These are phyloP conservation scores for Dicaeum eximium DNA, from an alignment of 2,113 vertebrate species.

Conservation along the genomic window DNA sequence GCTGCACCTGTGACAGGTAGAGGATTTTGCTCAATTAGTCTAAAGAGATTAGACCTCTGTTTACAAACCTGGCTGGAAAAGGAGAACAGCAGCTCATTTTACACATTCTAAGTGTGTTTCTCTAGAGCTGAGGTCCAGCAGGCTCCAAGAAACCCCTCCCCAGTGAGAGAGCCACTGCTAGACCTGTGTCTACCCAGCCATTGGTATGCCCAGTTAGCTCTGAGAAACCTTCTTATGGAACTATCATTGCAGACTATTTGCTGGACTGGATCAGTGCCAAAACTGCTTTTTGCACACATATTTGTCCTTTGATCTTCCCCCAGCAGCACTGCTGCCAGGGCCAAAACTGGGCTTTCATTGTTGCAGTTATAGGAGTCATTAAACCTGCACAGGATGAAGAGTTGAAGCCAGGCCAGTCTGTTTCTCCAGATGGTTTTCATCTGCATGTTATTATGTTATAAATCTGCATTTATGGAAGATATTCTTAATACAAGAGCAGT, in stretches of 20 bases:
- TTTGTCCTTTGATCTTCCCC: not conserved
- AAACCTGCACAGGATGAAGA: not conserved
- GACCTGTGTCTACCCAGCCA: fast-evolving
- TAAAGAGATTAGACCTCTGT: not conserved
- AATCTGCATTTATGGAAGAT: not conserved
- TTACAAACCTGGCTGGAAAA: not conserved
- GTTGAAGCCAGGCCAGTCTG: not conserved
- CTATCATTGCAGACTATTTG: not conserved
- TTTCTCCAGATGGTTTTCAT: not conserved
- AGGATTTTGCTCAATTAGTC: not conserved
- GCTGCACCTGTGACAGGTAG: not conserved
- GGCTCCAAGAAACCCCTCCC: not conserved
- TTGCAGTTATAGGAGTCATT: not conserved
- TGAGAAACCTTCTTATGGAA: not conserved
- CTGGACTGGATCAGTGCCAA: not conserved
- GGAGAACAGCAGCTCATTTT: not conserved
- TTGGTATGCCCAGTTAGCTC: not conserved
- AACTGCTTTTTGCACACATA: not conserved
- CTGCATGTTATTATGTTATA: not conserved
- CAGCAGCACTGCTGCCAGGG: not conserved
- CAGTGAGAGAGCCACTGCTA: not conserved
- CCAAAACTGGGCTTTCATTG: not conserved
- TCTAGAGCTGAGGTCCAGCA: not conserved
- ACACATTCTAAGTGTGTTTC: not conserved
- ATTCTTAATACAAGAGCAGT: not conserved